phyloP scores from a whole-genome alignment of 2,888 invertebrate genomes.

The Andrena haemorrhoa region DNA sequence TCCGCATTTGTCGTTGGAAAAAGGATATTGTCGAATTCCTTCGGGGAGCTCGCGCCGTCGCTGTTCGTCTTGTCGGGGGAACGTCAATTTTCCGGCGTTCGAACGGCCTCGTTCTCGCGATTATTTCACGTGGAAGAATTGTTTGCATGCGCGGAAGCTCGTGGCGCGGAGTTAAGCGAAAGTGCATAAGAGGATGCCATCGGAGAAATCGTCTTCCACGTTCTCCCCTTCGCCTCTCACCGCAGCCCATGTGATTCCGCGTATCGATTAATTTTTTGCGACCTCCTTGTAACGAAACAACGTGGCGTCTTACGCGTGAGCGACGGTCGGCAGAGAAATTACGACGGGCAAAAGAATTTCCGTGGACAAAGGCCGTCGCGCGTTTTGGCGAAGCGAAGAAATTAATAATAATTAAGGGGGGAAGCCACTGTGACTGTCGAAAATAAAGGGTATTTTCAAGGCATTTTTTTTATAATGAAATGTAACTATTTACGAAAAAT shows the following conservation, averaged over 20 bases:
- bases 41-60: constrained; percentile 15
- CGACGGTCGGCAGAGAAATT: too few relatives aligned
- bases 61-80: constrained; percentile 42
- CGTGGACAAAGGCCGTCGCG: too few relatives aligned
- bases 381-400: too few relatives aligned
- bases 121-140: constrained; percentile 38
- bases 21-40: constrained; percentile 71
- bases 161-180: neutral
- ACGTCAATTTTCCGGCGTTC: constrained; percentile 48
- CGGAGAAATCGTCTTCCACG: neutral
- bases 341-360: too few relatives aligned
- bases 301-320: neutral
- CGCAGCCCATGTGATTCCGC: neutral
- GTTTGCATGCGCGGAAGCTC: constrained; percentile 30
- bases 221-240: neutral
- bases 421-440: too few relatives aligned
- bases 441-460: too few relatives aligned
- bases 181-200: neutral
- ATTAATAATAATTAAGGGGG: too few relatives aligned
- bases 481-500: too few relatives aligned
- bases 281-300: neutral
- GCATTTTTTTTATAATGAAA: too few relatives aligned
- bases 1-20: constrained; percentile 41
- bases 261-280: neutral
- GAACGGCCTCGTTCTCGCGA: constrained; percentile 9